Percentiles rank a stretch among this genome's conserved stretches.
Evolutionary conservation across 2,113 vertebrate species (phyloP).

Genomic region (Furnarius figulus): DNA sequence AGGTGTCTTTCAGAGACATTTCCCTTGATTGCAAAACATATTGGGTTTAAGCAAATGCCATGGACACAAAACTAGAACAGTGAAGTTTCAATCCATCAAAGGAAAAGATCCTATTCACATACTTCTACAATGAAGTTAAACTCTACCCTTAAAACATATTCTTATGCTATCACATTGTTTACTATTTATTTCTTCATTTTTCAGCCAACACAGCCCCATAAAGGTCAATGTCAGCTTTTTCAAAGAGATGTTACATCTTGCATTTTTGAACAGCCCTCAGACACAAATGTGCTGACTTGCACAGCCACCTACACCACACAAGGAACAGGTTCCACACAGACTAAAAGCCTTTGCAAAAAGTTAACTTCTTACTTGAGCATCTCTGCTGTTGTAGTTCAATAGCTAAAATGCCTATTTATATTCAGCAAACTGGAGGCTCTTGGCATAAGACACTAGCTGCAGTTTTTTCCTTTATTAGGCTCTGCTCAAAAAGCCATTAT

Average conservation of each 20-base stretch:
- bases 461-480: slow-evolving; percentile 28
- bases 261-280: not conserved
- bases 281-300: not conserved
- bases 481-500: slow-evolving; percentile 4
- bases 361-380: not conserved
- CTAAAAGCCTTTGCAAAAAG: not conserved
- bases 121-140: not conserved
- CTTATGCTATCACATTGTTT: not conserved
- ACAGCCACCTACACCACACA: not conserved
- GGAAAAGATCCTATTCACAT: not conserved
- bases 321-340: not conserved
- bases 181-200: not conserved
- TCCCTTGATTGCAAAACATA: not conserved
- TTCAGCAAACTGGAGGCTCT: not conserved
- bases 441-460: not conserved
- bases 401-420: not conserved
- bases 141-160: not conserved
- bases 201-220: not conserved
- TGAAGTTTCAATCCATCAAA: not conserved
- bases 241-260: not conserved
- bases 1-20: not conserved
- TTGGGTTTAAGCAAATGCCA: not conserved
- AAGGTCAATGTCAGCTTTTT: not conserved
- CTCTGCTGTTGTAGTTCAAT: not conserved
- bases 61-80: not conserved